Evolutionary conservation across 2,888 invertebrate species (phyloP).

Genomic region (Heliconius sara): DNA sequence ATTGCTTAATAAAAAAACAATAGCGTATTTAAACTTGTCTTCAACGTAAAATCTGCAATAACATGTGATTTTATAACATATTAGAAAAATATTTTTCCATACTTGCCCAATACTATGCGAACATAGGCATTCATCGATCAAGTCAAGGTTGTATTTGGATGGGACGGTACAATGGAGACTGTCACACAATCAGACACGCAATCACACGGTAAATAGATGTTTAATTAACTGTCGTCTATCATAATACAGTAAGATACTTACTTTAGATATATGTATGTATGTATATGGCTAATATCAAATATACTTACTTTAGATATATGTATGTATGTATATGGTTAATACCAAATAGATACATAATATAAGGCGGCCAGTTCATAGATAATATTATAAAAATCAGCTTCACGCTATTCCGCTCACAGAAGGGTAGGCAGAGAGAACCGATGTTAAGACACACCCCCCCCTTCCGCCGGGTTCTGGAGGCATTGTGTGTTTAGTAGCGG

Average conservation of each 20-base stretch:
- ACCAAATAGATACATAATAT: not conserved
- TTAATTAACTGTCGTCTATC: slow-evolving; percentile 65
- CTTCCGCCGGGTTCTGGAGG: too few species aligned
- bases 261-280: not conserved
- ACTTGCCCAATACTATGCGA: slow-evolving; percentile 49
- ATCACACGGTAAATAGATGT: slow-evolving; percentile 62
- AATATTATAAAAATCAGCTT: too few species aligned
- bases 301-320: slow-evolving; percentile 36
- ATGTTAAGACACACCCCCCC: too few species aligned
- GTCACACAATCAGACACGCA: slow-evolving; percentile 62
- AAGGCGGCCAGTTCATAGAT: too few species aligned
- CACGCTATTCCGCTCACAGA: too few species aligned
- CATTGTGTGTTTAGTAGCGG: too few species aligned
- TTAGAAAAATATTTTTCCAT: slow-evolving; percentile 25
- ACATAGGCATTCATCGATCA: slow-evolving; percentile 51
- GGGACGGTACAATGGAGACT: slow-evolving; percentile 53
- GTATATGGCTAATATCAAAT: not conserved
- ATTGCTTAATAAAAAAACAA: not conserved
- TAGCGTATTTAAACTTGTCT: not conserved
- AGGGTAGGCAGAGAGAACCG: too few species aligned
- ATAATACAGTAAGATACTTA: slow-evolving; percentile 50
- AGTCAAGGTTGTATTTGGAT: slow-evolving; percentile 59
- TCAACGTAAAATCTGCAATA: not conserved
- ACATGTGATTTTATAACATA: slow-evolving; percentile 3
- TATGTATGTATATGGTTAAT: not conserved